Evolutionary conservation across 2,888 invertebrate species (phyloP).

Genomic region (Periphyllus acericola): DNA sequence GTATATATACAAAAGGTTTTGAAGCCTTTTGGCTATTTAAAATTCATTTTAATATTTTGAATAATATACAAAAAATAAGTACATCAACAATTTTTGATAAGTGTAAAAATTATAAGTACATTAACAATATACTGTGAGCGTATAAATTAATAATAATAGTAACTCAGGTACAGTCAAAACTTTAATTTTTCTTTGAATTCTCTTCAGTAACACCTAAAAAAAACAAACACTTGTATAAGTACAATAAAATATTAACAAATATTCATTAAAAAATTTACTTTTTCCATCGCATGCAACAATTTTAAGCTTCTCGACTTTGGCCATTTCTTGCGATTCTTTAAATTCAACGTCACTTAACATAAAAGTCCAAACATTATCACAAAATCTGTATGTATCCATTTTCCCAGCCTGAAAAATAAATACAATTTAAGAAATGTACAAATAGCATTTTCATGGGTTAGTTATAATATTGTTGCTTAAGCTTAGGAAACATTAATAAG

Average conservation of each 20-base stretch:
- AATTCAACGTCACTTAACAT: constrained; percentile 98
- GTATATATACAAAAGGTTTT: neutral
- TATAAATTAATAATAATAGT: constrained; percentile 31
- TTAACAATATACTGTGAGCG: neutral
- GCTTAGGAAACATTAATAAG: too few species aligned
- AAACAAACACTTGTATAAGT: neutral
- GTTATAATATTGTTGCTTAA: too few species aligned
- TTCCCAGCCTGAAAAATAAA: constrained; percentile 70
- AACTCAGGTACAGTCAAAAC: neutral
- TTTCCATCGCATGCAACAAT: constrained; percentile 98
- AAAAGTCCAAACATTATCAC: constrained; percentile 99
- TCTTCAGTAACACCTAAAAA: constrained; percentile 52
- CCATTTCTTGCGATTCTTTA: constrained; percentile 91
- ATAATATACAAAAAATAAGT: constrained; percentile 31
- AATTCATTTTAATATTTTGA: neutral
- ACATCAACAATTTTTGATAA: neutral
- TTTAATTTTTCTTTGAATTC: constrained; percentile 52
- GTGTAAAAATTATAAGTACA: constrained; percentile 12
- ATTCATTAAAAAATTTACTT: constrained; percentile 70
- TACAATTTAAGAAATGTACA: neutral
- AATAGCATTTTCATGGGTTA: too few species aligned
- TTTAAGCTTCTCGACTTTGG: constrained; percentile 93
- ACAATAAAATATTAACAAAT: neutral
- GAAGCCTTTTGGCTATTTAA: neutral
- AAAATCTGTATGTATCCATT: constrained; percentile 81